phyloP scores from a whole-genome alignment of 2,888 invertebrate genomes.

The Noctua fimbriata region DNA sequence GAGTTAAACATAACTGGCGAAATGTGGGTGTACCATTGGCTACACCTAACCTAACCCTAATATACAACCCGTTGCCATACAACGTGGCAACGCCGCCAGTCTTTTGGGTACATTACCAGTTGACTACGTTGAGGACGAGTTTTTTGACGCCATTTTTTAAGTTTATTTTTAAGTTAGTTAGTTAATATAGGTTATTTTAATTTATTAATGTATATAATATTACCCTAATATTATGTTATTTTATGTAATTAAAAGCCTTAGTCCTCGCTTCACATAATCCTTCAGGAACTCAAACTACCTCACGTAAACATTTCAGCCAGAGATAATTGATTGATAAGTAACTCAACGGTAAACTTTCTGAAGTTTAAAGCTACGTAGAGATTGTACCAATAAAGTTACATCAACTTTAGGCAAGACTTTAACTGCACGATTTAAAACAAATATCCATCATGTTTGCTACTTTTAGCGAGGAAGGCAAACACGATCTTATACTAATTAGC shows the following conservation, averaged over 20 bases:
- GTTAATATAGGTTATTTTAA: too few relatives aligned
- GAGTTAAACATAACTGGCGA: background rate
- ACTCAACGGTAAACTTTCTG: constrained; percentile 11
- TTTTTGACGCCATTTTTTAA: too few relatives aligned
- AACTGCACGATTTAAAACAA: constrained; percentile 28
- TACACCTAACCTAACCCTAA: background rate
- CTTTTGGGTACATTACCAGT: too few relatives aligned
- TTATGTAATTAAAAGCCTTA: too few relatives aligned
- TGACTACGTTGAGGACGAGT: too few relatives aligned
- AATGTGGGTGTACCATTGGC: background rate
- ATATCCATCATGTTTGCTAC: constrained; percentile 39
- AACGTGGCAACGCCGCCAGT: too few relatives aligned
- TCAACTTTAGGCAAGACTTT: constrained; percentile 30
- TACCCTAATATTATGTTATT: too few relatives aligned
- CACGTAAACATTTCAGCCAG: constrained; percentile 12
- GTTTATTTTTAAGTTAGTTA: too few relatives aligned
- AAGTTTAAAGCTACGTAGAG: constrained; percentile 25
- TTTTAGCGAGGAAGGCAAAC: background rate
- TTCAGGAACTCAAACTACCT: background rate
- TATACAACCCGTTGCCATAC: too few relatives aligned
- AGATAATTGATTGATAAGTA: constrained; percentile 39
- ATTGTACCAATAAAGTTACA: constrained; percentile 40
- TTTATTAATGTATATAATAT: too few relatives aligned
- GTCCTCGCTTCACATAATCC: background rate
- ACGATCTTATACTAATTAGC: constrained; percentile 13